Evolutionary conservation across 1,140 invertebrate species (phyloP), one percentile per base, ranked within the genome.

Genomic region (Drosophila ogumai): DNA sequence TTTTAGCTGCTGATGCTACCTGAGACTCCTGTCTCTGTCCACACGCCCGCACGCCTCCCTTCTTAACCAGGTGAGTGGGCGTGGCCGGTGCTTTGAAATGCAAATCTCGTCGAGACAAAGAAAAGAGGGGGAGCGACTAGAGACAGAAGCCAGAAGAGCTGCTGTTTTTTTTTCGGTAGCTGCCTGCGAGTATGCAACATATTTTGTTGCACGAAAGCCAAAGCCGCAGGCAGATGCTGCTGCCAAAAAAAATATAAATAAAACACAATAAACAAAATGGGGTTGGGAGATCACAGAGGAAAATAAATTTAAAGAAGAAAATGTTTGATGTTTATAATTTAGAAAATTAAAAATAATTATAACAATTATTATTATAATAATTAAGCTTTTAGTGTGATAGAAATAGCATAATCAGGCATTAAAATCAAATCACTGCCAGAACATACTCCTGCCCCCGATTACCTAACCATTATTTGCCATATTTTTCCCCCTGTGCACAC

Each of bases 141-240:
- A 31, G 47, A 38, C 50, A 54, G 17, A 19, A 40, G 38, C 38
- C 56, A 40, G 75, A 28, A 38, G 36, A 31, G 10, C 10, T 19
- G 10, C 17, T 25, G 34, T 3, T 38, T 73, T 32, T 44, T 59
- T 59, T 75, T 82, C 69, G 76, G 71, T 85, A 78, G 85, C 68
- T 69, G 84, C 85, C 80, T 63, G 68, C 34, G 67, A 88, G 84
- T 88, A 90, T 90, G 84, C 84, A 81, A 77, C 84, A 88, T 72
- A 90, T 81, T 88, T 75, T 41, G 69, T 68, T 84, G 71, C 74
- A 68, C 55, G 25, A 44, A 78, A 78, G 19, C 54, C 38, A 77
- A 74, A 75, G 49, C 74, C 75, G 54, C 63, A 68, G 54, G 54
- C 63, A 68, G 54, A 25, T 28, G 36, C n/a, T 50, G 31, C 28